Conservation (phyloP, 2,888 invertebrate species). For the Ptilodon capucinus region DNA sequence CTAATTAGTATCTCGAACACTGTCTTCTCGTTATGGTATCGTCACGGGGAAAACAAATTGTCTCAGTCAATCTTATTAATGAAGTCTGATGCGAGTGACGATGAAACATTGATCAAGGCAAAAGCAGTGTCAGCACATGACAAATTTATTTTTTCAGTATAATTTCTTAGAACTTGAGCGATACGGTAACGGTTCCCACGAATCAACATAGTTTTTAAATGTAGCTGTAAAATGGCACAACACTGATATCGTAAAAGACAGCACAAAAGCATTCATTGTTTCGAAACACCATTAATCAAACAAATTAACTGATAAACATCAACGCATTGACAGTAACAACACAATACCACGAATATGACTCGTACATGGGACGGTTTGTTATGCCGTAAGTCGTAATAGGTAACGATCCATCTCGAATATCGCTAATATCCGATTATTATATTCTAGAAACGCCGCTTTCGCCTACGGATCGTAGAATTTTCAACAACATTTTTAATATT, state of each 20-base stretch:
- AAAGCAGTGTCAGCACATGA: too few species aligned
- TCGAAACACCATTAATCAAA: slow-evolving; percentile 23
- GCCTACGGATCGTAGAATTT: too few species aligned
- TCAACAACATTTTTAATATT: too few species aligned
- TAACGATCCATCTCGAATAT: slow-evolving; percentile 33
- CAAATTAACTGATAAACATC: slow-evolving; percentile 43
- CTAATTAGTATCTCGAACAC: too few species aligned
- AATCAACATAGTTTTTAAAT: background rate
- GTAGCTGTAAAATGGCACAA: background rate
- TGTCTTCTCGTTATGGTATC: too few species aligned
- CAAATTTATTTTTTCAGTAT: too few species aligned
- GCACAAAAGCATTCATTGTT: slow-evolving; percentile 17
- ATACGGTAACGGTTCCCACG: background rate
- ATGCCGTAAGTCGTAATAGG: slow-evolving; percentile 19
- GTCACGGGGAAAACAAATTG: too few species aligned
- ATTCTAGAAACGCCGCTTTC: slow-evolving; percentile 32
- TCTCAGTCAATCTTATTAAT: too few species aligned
- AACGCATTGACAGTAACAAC: slow-evolving; percentile 35
- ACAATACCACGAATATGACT: slow-evolving; percentile 23
- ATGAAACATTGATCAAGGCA: too few species aligned
- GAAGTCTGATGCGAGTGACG: too few species aligned
- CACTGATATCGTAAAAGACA: background rate
- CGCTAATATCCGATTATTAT: slow-evolving; percentile 25
- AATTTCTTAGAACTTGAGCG: too few species aligned
- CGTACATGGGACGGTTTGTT: slow-evolving; percentile 13